Evolutionary conservation across 2,113 vertebrate species (phyloP).

Genomic region (Pedionomus torquatus): DNA sequence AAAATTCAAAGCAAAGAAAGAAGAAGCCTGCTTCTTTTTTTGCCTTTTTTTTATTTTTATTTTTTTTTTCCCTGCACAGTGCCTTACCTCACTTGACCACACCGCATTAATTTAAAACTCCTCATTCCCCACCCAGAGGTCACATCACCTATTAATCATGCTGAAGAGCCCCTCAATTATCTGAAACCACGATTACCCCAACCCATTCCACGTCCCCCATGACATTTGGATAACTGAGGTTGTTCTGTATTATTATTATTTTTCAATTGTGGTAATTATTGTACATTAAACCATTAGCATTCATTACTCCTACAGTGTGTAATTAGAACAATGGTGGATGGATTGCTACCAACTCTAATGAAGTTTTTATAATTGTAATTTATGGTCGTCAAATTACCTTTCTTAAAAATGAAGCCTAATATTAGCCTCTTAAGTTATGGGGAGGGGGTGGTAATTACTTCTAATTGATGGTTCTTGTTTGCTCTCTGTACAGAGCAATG

Average conservation of each 20-base stretch:
- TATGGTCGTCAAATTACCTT: conserved; percentile 80
- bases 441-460: conserved; percentile 74
- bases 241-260: conserved; percentile 78
- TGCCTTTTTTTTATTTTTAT: no score
- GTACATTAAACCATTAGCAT: conserved; percentile 82
- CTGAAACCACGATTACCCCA: conserved; percentile 42
- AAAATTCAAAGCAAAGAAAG: no score
- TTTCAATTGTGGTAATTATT: conserved; percentile 81
- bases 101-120: not conserved
- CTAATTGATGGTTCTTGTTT: conserved; percentile 80
- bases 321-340: conserved; percentile 81
- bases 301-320: conserved; percentile 82
- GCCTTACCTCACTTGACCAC: conserved; percentile 34
- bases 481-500: not conserved
- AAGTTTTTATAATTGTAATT: conserved; percentile 87
- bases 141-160: conserved; percentile 49
- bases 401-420: conserved; percentile 77
- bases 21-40: no score
- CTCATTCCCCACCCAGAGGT: conserved; percentile 49
- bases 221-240: conserved; percentile 70
- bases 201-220: conserved; percentile 29
- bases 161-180: conserved; percentile 66
- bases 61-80: not conserved
- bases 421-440: conserved; percentile 75
- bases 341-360: conserved; percentile 81